A percentile compares a stretch with the other conserved stretches of the same genome.
These are phyloP conservation scores for Hydrophis major DNA, from an alignment of 2,797 vertebrate genomes.

Conservation along the genomic window DNA sequence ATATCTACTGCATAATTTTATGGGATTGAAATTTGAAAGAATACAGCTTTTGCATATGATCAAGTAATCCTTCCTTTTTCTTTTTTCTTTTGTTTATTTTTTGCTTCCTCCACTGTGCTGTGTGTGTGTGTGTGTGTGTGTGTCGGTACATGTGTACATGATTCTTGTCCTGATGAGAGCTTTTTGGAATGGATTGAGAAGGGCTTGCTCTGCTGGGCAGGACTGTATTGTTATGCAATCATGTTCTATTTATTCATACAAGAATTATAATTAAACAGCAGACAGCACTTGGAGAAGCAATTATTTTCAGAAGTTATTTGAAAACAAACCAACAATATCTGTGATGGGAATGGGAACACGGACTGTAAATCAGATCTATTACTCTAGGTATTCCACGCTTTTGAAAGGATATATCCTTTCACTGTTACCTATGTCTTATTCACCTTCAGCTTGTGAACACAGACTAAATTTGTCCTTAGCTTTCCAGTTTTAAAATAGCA, in stretches of 20 bases:
- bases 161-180: background rate
- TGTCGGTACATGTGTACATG: background rate
- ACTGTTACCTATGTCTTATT: background rate
- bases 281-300: background rate
- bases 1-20: background rate
- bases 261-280: background rate
- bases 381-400: background rate
- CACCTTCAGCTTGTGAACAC: background rate
- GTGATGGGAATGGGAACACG: background rate
- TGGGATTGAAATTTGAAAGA: background rate
- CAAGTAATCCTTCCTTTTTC: background rate
- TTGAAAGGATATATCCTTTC: background rate
- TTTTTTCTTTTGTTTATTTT: background rate
- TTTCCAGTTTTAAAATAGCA: background rate
- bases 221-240: background rate
- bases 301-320: background rate
- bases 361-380: background rate
- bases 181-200: background rate
- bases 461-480: background rate
- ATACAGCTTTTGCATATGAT: background rate
- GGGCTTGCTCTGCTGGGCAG: background rate
- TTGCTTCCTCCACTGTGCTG: background rate
- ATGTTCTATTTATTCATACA: background rate
- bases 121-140: accelerated
- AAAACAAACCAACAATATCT: background rate